A percentile compares a stretch with the other conserved stretches of the same genome.
Evolutionary conservation across 2,113 vertebrate species (phyloP).

Genomic region (Ceyx cyanopectus): DNA sequence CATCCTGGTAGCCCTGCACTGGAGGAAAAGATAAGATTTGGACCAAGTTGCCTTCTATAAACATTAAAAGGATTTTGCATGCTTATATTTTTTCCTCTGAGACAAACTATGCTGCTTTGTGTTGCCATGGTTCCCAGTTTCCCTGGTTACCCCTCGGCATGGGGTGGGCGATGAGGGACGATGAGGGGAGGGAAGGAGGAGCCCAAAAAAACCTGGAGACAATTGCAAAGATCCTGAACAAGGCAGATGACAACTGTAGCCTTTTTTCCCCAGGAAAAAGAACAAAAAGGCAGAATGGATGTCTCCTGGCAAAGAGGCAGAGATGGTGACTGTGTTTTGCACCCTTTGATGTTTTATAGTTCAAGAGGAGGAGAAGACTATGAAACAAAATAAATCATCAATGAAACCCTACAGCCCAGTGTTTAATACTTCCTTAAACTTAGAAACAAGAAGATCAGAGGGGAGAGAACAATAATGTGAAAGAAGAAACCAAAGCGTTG

Average conservation of each 20-base stretch:
- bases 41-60: background rate
- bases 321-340: background rate
- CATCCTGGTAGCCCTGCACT: no score
- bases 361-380: background rate
- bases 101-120: conserved; percentile 40
- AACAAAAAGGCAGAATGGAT: conserved; percentile 24
- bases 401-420: background rate
- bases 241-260: background rate
- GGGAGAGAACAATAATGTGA: background rate
- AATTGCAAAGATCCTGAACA: conserved; percentile 8
- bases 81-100: background rate
- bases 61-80: conserved; percentile 53
- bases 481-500: background rate
- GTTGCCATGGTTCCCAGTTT: conserved; percentile 60
- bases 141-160: conserved; percentile 43
- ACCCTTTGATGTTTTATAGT: background rate
- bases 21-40: background rate
- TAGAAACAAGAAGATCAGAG: background rate
- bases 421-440: background rate
- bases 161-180: background rate
- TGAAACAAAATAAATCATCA: background rate
- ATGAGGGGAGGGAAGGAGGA: conserved; percentile 25
- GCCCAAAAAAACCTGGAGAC: background rate
- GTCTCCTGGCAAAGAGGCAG: background rate
- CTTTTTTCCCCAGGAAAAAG: background rate